These are phyloP conservation scores for Hyposoter didymator DNA, from an alignment of 2,888 invertebrate species.

Conservation along the genomic window DNA sequence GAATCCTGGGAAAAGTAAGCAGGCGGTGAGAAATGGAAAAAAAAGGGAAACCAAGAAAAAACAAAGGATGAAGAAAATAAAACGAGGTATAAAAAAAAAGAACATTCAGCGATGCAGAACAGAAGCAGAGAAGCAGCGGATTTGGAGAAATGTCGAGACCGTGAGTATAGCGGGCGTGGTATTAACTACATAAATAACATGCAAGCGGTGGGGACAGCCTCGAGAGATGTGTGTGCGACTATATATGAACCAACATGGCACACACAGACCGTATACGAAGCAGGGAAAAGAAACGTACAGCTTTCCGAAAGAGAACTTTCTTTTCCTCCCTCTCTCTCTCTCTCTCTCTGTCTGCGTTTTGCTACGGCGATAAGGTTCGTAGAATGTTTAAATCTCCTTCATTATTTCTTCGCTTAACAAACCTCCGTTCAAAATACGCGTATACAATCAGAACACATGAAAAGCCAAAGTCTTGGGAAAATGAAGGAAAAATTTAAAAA, in stretches of 20 bases:
- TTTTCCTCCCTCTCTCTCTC: not conserved
- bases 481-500: not conserved
- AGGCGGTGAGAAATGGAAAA: slow-evolving; percentile 46
- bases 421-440: not conserved
- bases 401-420: slow-evolving; percentile 22
- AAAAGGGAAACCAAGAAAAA: slow-evolving; percentile 17
- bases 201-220: slow-evolving; percentile 67
- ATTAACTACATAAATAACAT: slow-evolving; percentile 80
- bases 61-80: slow-evolving; percentile 37
- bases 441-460: slow-evolving; percentile 5
- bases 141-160: slow-evolving; percentile 75
- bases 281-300: slow-evolving; percentile 63
- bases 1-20: slow-evolving; percentile 45
- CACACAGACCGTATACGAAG: slow-evolving; percentile 26
- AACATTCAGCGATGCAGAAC: slow-evolving; percentile 52
- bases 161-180: slow-evolving; percentile 77
- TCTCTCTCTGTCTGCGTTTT: not conserved
- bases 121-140: slow-evolving; percentile 69
- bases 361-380: slow-evolving; percentile 26
- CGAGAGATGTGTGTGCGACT: slow-evolving; percentile 21
- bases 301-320: slow-evolving; percentile 32
- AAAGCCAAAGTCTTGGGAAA: not conserved
- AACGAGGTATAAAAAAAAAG: slow-evolving; percentile 23
- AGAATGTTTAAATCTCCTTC: slow-evolving; percentile 41
- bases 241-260: slow-evolving; percentile 33